Evolutionary conservation across 2,113 vertebrate species (phyloP), one percentile per base, ranked within the genome.

Genomic region (Gnathonemus echidnorhynchus): DNA sequence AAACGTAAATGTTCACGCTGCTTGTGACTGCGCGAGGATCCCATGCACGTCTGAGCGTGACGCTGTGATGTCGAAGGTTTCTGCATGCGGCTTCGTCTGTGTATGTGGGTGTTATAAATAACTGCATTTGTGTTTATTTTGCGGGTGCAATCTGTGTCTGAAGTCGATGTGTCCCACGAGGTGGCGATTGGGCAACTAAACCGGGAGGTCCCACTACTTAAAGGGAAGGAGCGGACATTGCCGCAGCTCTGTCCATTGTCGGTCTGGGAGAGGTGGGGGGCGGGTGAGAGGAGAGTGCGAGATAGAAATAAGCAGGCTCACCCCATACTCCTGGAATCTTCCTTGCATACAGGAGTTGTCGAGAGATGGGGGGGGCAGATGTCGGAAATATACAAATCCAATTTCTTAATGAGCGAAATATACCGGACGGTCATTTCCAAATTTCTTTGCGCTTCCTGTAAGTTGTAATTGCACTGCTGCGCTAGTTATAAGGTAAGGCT

Each of bases 301-400:
- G 87, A 89, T 88, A 87, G 89, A 88, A 42, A 85, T 91, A 92
- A 92, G 92, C 88, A 89, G 90, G 89, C 89, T 52, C 46, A 45
- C 89, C 91, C 90, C 91, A 91, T 92, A 86, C 94, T 93, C 88
- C 90, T 92, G 91, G 92, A 92, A 93, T 95, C 93, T 93, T 94
- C 93, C 90, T 92, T 91, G 86, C 86, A 90, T 53, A 11, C 35
- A 90, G 90, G 87, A 93, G 89, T 92, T 91, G 93, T 88, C 90
- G 88, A 90, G 93, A 93, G 93, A 91, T 92, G 90, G 89, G 91
- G 89, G 39, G 90, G 90, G 84, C 3, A 88, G 89, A 74, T 90
- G 89, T 92, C 90, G 91, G 86, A 90, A 89, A 91, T 87, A 89
- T 35, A 24, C 85, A 74, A 86, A 90, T 86, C 87, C 89, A 90